phyloP scores from a whole-genome alignment of 2,797 vertebrate species.

The Acanthurus tractus region DNA sequence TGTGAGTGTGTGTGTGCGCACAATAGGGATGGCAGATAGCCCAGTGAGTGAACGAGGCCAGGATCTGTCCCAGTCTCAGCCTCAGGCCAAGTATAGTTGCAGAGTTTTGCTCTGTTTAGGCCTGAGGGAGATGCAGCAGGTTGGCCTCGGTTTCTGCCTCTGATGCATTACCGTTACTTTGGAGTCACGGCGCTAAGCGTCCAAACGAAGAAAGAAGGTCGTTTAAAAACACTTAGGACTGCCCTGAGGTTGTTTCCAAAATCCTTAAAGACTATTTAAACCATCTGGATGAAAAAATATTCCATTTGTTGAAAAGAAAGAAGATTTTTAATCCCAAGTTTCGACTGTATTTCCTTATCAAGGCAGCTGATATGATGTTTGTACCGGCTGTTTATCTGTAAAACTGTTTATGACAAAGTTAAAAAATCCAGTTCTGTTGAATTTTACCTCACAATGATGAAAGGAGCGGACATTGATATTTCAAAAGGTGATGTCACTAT shows the following conservation, averaged over 20 bases:
- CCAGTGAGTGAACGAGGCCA: slow-evolving; percentile 75
- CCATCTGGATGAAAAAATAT: background rate
- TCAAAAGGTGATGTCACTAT: too few relatives aligned
- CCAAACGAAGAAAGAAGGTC: background rate
- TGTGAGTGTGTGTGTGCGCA: slow-evolving; percentile 32
- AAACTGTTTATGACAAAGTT: too few relatives aligned
- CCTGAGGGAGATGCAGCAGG: slow-evolving; percentile 52
- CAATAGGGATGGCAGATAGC: slow-evolving; percentile 77
- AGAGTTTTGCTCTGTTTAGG: slow-evolving; percentile 58
- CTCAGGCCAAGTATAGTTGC: slow-evolving; percentile 72
- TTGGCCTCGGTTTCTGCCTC: slow-evolving; percentile 28
- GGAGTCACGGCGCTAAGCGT: background rate
- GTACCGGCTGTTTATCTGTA: too few relatives aligned
- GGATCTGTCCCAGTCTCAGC: slow-evolving; percentile 70
- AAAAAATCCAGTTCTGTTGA: too few relatives aligned
- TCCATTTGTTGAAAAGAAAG: background rate
- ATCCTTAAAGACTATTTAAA: slow-evolving; percentile 3
- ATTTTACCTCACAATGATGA: too few relatives aligned
- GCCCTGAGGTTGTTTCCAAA: slow-evolving; percentile 9
- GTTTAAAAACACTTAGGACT: slow-evolving; percentile 9
- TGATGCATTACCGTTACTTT: background rate
- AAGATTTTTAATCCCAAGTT: too few relatives aligned
- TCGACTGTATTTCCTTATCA: too few relatives aligned
- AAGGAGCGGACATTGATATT: too few relatives aligned
- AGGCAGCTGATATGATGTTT: too few relatives aligned